A percentile compares a stretch with the other conserved stretches of the same genome.
phyloP scores from a whole-genome alignment of 2,888 invertebrate species.

The Leptinotarsa tumamoca region DNA sequence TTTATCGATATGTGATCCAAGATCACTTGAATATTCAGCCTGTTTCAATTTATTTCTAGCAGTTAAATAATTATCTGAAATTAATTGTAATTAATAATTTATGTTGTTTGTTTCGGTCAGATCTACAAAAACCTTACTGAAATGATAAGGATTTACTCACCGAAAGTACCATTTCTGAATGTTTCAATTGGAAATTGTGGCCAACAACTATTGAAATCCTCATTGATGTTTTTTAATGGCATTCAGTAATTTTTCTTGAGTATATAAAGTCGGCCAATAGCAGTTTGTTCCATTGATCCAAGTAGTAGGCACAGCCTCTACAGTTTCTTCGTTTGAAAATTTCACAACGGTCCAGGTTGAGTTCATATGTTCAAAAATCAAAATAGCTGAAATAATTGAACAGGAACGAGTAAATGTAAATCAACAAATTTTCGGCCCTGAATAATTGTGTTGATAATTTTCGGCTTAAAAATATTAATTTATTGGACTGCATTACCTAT shows the following conservation, averaged over 20 bases:
- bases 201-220: neutral
- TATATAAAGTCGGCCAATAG: neutral
- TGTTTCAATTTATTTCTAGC: constrained; percentile 2
- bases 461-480: too few species aligned
- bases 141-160: neutral
- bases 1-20: constrained; percentile 7
- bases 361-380: neutral
- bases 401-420: too few species aligned
- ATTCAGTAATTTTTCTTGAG: neutral
- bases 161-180: neutral
- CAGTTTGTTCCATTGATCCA: neutral
- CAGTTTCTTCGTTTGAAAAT: neutral
- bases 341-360: neutral
- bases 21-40: constrained; percentile 17
- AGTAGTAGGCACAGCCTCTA: neutral
- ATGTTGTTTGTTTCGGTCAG: neutral
- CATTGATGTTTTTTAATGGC: neutral
- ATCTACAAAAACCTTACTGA: neutral
- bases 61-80: constrained; percentile 10
- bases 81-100: neutral
- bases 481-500: too few species aligned
- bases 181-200: neutral
- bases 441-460: too few species aligned
- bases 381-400: neutral
- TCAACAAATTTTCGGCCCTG: too few species aligned